phyloP scores from a whole-genome alignment of 2,888 invertebrate species.

The Heliconius charithonia region DNA sequence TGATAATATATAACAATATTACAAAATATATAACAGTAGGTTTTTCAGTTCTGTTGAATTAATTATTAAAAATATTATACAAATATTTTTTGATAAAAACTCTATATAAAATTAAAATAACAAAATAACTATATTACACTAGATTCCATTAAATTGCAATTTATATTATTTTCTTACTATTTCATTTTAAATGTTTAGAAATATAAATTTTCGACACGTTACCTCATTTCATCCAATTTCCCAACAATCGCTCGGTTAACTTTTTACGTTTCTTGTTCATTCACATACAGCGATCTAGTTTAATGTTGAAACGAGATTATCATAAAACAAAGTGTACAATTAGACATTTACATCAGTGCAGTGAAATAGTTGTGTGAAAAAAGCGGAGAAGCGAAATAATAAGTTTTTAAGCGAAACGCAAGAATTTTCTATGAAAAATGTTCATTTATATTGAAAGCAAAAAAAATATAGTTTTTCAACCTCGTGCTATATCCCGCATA shows the following conservation, averaged over 20 bases:
- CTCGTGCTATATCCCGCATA: too few relatives aligned
- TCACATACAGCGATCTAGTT: slow-evolving; percentile 38
- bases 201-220: slow-evolving; percentile 34
- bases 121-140: neutral
- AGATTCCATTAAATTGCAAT: neutral
- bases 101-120: neutral
- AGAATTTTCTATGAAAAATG: slow-evolving; percentile 22
- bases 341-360: slow-evolving; percentile 40
- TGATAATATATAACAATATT: neutral
- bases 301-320: slow-evolving; percentile 43
- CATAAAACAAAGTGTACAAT: slow-evolving; percentile 43
- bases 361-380: slow-evolving; percentile 47
- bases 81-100: too few relatives aligned
- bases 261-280: slow-evolving; percentile 46
- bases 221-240: slow-evolving; percentile 41
- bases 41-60: neutral
- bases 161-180: slow-evolving; percentile 2
- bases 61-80: neutral
- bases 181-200: slow-evolving; percentile 20
- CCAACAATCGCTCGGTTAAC: slow-evolving; percentile 37
- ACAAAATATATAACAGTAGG: neutral
- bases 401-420: slow-evolving; percentile 15
- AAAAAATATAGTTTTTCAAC: neutral
- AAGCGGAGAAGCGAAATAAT: slow-evolving; percentile 3
- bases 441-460: neutral